Percentiles rank a stretch among this genome's conserved stretches.
Conservation (phyloP, 2,113 vertebrate genomes). For the Strix uralensis region DNA sequence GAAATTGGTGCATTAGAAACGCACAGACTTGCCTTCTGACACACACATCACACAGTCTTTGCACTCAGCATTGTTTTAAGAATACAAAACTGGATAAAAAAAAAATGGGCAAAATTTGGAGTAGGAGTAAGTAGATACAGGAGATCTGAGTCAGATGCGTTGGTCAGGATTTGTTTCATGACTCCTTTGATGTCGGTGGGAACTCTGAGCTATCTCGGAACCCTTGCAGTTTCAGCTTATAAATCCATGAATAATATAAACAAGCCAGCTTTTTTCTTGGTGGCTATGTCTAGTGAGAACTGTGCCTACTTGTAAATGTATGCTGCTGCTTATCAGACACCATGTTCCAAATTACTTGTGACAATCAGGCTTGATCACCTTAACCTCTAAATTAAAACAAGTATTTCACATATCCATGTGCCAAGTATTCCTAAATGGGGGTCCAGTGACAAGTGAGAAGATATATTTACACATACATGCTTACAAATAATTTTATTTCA, state of each 20-base stretch:
- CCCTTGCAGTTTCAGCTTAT: conserved; percentile 14
- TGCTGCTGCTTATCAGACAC: neutral
- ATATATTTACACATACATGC: neutral
- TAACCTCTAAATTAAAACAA: neutral
- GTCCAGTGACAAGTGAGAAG: neutral
- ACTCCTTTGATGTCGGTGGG: conserved; percentile 9
- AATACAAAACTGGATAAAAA: neutral
- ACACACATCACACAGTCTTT: neutral
- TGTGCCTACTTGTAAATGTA: neutral
- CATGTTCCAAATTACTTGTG: neutral
- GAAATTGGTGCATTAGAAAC: neutral
- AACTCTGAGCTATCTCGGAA: neutral
- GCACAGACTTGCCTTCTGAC: neutral
- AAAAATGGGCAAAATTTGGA: neutral
- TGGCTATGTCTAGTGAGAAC: neutral
- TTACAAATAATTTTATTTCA: neutral
- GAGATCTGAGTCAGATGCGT: neutral
- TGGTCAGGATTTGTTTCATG: neutral
- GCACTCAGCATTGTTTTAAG: neutral
- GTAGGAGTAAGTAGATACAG: neutral
- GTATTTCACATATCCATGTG: neutral
- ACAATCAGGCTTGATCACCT: conserved; percentile 2
- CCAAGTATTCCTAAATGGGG: neutral
- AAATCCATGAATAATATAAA: conserved; percentile 13
- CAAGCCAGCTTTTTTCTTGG: neutral